These are phyloP conservation scores for Lagodon rhomboides DNA, from an alignment of 2,797 vertebrate species.

Conservation along the genomic window DNA sequence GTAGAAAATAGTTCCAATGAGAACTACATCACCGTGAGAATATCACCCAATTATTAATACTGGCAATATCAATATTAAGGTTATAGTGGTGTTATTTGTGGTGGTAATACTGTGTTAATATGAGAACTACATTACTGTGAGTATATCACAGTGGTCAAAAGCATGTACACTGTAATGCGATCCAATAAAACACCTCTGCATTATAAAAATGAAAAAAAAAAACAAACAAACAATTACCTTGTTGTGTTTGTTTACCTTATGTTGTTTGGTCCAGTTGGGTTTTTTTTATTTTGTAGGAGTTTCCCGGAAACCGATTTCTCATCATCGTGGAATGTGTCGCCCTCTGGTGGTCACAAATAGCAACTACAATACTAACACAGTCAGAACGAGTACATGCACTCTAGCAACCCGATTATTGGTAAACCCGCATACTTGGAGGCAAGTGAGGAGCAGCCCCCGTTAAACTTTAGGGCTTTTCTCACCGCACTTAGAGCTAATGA, in stretches of 20 bases:
- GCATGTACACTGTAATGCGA: background rate
- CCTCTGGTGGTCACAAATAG: background rate
- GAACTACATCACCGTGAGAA: background rate
- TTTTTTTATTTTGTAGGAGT: background rate
- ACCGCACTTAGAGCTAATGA: no score
- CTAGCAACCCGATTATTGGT: no score
- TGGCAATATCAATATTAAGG: background rate
- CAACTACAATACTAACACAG: background rate
- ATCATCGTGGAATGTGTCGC: background rate
- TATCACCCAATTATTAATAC: background rate
- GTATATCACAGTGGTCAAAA: no score
- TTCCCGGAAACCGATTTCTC: background rate
- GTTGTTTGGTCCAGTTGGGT: no score
- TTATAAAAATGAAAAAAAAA: slow-evolving; percentile 1
- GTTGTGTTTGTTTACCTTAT: background rate
- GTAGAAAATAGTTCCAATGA: background rate
- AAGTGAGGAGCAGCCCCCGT: no score
- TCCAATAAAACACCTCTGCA: background rate
- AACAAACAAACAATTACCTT: no score
- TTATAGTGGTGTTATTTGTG: background rate
- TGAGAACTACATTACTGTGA: no score
- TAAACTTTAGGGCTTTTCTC: no score
- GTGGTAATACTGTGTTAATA: background rate
- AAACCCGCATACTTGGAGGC: no score
- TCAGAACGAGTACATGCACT: no score